Base-by-base conservation (phyloP, 2,113 vertebrate species). In the Dissostichus mawsoni region DNA sequence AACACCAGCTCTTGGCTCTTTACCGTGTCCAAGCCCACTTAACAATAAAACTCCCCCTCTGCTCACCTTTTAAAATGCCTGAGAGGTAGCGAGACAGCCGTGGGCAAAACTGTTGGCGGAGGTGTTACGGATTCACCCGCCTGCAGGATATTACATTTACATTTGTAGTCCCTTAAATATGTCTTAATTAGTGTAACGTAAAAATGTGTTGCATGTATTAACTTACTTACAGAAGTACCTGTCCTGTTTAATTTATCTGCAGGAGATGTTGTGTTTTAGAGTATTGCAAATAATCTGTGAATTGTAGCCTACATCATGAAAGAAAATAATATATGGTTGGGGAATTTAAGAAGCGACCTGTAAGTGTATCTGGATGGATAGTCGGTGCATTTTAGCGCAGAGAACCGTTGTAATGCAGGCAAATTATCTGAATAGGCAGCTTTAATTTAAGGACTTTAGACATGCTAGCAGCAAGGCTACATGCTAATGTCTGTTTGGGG, bases 1-100 rank as follows among this genome's bases (percentile, higher is more conserved):
- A 95, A 96, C 96, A 95, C 57, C 94, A 92, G 95, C 96, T 95
- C 93, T 91, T 87, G 95, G 94, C 95, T 96, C 95, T 95, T 96
- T 95, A 95, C 95, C 92, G 94, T 86, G 94, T 94, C 92, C 93
- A 91, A 92, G 95, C 94, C 92, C 95, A 96, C 95, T 96, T 96
- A 96, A 94, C 95, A 94, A 94, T 95, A 95, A 95, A 95, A 94
- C 93, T 90, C 93, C 90, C 94, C 84, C 80, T 89, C 74, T 41
- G 50, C 73, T 80, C 65, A 76, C 75, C 81, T 86, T 81, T 87
- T 76, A 84, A 84, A 85, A 90, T 61, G 59, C 81, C 70, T 75
- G 69, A 83, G 82, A 89, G 77, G 71, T 51, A 65, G 64, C 33
- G 62, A 85, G 76, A 73, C 65, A 77, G 83, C 51, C 45, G 3